phyloP scores from a whole-genome alignment of 2,888 invertebrate species.

The Oscheius onirici region DNA sequence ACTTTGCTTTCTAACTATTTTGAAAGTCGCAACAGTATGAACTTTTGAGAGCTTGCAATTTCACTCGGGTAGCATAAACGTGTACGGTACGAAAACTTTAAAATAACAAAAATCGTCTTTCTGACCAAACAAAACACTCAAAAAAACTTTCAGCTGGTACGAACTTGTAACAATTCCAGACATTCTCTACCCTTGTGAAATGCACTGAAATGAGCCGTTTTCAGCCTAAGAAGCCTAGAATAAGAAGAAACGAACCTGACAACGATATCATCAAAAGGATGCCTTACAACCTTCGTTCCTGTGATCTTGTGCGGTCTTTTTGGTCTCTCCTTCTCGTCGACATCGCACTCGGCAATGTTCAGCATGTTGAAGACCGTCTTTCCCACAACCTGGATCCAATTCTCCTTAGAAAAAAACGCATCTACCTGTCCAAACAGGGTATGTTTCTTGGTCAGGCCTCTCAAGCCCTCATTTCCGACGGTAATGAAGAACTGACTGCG shows the following conservation, averaged over 20 bases:
- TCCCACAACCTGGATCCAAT: constrained; percentile 77
- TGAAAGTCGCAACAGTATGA: too few relatives aligned
- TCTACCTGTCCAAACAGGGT: constrained; percentile 92
- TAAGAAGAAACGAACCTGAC: constrained; percentile 74
- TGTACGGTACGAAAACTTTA: too few relatives aligned
- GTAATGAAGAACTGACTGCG: constrained; percentile 89
- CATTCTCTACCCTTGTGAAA: too few relatives aligned
- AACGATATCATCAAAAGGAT: constrained; percentile 91
- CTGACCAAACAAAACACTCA: too few relatives aligned
- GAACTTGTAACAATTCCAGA: too few relatives aligned
- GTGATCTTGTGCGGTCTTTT: constrained; percentile 87
- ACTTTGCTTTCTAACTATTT: too few relatives aligned
- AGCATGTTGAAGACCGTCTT: constrained; percentile 95
- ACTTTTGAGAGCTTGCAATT: too few relatives aligned
- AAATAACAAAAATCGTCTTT: too few relatives aligned
- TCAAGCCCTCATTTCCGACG: constrained; percentile 80
- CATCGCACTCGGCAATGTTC: constrained; percentile 85
- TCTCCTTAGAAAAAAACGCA: not conserved
- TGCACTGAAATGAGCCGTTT: not conserved
- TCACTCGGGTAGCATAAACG: too few relatives aligned
- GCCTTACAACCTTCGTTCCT: constrained; percentile 79
- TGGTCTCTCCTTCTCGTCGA: constrained; percentile 86
- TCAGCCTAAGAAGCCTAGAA: not conserved
- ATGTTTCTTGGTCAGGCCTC: constrained; percentile 93
- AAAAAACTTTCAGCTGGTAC: too few relatives aligned